These are phyloP conservation scores for Acrocephalus scirpaceus DNA, from an alignment of 2,797 vertebrate species.

Conservation along the genomic window DNA sequence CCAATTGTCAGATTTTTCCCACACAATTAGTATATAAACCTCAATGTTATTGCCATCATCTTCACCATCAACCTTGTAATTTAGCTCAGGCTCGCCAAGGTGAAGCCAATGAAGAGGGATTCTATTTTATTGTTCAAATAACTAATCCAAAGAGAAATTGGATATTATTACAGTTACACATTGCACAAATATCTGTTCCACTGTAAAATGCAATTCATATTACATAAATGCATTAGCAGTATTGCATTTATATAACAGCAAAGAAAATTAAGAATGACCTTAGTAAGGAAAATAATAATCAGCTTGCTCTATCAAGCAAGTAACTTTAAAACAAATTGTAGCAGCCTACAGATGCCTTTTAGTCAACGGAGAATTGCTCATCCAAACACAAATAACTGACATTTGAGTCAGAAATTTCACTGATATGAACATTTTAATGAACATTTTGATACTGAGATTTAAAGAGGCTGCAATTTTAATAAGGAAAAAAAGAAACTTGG, in stretches of 20 bases:
- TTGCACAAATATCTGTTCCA: neutral
- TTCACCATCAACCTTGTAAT: neutral
- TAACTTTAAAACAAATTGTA: slow-evolving; percentile 24
- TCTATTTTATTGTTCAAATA: neutral
- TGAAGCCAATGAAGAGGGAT: neutral
- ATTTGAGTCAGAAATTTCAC: slow-evolving; percentile 41
- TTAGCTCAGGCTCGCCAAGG: neutral
- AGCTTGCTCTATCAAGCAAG: neutral
- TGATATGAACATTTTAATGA: neutral
- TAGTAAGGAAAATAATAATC: slow-evolving; percentile 7
- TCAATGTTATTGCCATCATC: neutral
- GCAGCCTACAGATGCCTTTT: slow-evolving; percentile 6
- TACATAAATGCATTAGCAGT: slow-evolving; percentile 16
- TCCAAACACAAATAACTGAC: slow-evolving; percentile 7
- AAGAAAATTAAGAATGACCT: slow-evolving; percentile 4
- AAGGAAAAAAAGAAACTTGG: neutral
- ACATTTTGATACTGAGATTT: neutral
- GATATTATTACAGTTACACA: neutral
- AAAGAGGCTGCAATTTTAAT: neutral
- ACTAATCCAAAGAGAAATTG: neutral
- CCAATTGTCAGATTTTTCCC: neutral
- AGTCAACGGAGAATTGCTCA: slow-evolving; percentile 46
- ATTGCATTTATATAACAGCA: neutral
- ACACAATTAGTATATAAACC: neutral
- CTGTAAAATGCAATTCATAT: neutral